Conservation (phyloP, 2,797 vertebrate species). For the Rachycentron canadum region DNA sequence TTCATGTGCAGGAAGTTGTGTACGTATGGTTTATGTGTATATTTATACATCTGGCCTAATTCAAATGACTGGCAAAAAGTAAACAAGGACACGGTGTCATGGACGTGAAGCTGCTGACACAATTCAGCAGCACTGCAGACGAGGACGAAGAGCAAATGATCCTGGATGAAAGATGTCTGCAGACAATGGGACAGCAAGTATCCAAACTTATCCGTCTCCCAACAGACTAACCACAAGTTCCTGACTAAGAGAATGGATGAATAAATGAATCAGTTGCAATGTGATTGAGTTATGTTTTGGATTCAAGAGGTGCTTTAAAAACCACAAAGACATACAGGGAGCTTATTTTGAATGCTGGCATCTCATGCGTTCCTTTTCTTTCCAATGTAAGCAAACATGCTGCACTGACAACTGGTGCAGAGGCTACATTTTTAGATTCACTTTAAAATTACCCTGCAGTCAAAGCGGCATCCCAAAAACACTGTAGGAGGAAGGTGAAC, state of each 20-base stretch:
- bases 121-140: slow-evolving; percentile 15
- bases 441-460: neutral
- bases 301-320: neutral
- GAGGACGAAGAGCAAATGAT: slow-evolving; percentile 8
- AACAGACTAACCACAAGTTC: neutral
- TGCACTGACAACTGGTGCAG: neutral
- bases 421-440: neutral
- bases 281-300: neutral
- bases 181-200: slow-evolving; percentile 21
- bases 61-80: slow-evolving; percentile 3
- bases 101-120: slow-evolving; percentile 7
- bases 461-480: neutral
- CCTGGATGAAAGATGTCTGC: slow-evolving; percentile 28
- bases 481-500: neutral
- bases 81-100: slow-evolving; percentile 24
- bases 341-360: slow-evolving; percentile 23
- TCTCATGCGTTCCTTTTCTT: neutral
- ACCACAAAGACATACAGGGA: neutral
- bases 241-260: neutral
- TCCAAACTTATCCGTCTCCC: neutral
- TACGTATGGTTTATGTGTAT: no score
- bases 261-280: neutral
- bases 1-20: no score
- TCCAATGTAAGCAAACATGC: neutral
- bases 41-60: no score